Conservation (phyloP, 2,113 vertebrate species). For the Buteo buteo region DNA sequence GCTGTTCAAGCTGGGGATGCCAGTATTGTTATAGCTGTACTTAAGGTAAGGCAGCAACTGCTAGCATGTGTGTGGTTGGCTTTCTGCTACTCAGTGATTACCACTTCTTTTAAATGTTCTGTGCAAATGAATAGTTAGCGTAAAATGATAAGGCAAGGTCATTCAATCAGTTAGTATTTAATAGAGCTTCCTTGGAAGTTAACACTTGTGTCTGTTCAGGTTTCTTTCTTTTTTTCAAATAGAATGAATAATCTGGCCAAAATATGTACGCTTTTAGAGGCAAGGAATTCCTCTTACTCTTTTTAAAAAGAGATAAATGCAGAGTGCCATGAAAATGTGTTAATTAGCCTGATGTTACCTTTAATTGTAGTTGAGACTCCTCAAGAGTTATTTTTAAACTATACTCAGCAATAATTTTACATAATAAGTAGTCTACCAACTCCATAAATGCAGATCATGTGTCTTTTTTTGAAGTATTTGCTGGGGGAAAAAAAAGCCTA, state of each 20-base stretch:
- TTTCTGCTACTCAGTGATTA: background rate
- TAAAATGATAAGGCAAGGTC: background rate
- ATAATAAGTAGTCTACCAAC: background rate
- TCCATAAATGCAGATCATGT: background rate
- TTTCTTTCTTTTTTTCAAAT: background rate
- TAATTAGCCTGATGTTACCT: background rate
- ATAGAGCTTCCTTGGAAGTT: background rate
- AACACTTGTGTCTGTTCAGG: background rate
- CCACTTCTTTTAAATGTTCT: background rate
- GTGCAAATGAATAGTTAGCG: background rate
- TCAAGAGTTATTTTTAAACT: background rate
- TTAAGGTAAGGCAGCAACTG: slow-evolving; percentile 79
- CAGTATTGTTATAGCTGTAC: slow-evolving; percentile 79
- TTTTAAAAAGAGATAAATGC: background rate
- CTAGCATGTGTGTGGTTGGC: background rate
- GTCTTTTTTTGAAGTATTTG: background rate
- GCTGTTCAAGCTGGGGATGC: slow-evolving; percentile 83
- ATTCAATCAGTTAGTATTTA: background rate
- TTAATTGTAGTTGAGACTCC: background rate
- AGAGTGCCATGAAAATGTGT: background rate
- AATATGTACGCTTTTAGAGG: background rate
- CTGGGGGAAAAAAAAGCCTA: background rate
- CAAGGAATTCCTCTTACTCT: background rate
- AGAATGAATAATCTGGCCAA: background rate
- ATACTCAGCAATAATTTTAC: background rate